These are phyloP conservation scores for Heteromormyrus szaboi DNA, from an alignment of 2,797 vertebrate species.

Conservation along the genomic window DNA sequence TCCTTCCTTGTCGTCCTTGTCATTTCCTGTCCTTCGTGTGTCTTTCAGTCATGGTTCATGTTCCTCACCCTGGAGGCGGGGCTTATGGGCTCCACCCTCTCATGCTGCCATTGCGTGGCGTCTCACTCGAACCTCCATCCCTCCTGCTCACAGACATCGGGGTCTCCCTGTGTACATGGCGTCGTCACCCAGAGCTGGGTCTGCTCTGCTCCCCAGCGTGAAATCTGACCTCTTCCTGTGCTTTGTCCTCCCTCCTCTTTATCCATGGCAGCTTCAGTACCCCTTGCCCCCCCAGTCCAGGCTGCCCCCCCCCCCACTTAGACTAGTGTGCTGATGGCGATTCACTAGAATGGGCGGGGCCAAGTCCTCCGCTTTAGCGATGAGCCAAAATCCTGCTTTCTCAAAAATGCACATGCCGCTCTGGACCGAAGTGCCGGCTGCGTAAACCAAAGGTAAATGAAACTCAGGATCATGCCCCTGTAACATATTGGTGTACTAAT, in stretches of 20 bases:
- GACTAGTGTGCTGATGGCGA: background rate
- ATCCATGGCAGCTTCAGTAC: background rate
- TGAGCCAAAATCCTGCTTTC: background rate
- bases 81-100: slow-evolving; percentile 30
- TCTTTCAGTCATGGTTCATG: slow-evolving; percentile 56
- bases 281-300: background rate
- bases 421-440: background rate
- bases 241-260: background rate
- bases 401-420: background rate
- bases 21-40: slow-evolving; percentile 73
- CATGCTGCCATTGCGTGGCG: slow-evolving; percentile 39
- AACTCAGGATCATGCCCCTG: background rate
- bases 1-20: slow-evolving; percentile 69
- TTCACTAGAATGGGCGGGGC: background rate
- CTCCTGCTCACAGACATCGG: slow-evolving; percentile 16
- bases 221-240: background rate
- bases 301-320: background rate
- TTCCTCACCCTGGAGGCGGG: slow-evolving; percentile 43
- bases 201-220: background rate
- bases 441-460: background rate
- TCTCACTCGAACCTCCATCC: background rate
- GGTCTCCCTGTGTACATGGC: background rate
- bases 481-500: background rate
- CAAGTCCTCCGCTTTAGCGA: background rate
- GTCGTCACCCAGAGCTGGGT: background rate